These are phyloP conservation scores for Melinaea menophilus DNA, from an alignment of 2,888 invertebrate species.

Conservation along the genomic window DNA sequence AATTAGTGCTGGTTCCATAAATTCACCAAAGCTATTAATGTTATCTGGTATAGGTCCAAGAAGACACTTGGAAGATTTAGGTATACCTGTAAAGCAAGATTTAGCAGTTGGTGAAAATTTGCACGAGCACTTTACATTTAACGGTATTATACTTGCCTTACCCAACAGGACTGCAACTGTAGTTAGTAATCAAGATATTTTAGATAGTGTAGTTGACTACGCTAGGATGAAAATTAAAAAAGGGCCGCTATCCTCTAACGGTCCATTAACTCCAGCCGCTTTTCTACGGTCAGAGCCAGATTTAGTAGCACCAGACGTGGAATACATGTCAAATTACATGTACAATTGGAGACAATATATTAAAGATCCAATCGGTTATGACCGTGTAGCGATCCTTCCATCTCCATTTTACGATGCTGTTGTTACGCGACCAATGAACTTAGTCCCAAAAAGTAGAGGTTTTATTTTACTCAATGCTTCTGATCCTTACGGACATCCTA, in stretches of 20 bases:
- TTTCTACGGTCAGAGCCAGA: constrained; percentile 74
- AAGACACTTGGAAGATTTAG: constrained; percentile 44
- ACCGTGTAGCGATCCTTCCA: constrained; percentile 62
- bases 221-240: constrained; percentile 46
- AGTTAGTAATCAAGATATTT: constrained; percentile 53
- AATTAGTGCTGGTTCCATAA: constrained; percentile 52
- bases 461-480: constrained; percentile 77
- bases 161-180: constrained; percentile 69
- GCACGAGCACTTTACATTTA: constrained; percentile 64
- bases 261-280: constrained; percentile 73
- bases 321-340: constrained; percentile 74
- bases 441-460: constrained; percentile 80
- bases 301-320: constrained; percentile 79
- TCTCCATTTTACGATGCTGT: constrained; percentile 79
- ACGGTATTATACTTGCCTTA: constrained; percentile 70
- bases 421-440: constrained; percentile 74
- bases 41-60: constrained; percentile 61
- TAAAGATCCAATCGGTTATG: constrained; percentile 65
- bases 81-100: constrained; percentile 48
- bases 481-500: constrained; percentile 83
- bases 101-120: constrained; percentile 60
- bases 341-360: constrained; percentile 70
- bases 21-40: constrained; percentile 58
- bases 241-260: constrained; percentile 75
- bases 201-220: constrained; percentile 59